A percentile compares a stretch with the other conserved stretches of the same genome.
These are phyloP conservation scores for Psilopogon haemacephalus DNA, from an alignment of 2,113 vertebrate species.

Conservation along the genomic window DNA sequence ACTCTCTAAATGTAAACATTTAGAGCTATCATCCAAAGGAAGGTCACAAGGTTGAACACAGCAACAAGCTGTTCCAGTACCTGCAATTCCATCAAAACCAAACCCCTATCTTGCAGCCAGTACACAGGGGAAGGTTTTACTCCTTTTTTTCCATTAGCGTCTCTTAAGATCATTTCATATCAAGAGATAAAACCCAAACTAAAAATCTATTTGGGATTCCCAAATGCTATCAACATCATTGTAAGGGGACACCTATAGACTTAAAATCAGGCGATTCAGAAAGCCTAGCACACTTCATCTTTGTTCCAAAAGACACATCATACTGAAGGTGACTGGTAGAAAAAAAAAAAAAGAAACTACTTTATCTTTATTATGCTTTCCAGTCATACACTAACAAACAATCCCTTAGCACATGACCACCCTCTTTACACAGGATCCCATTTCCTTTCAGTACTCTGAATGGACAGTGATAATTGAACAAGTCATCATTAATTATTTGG, in stretches of 20 bases:
- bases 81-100: not conserved
- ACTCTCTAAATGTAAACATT: conserved; percentile 53
- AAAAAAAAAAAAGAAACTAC: not conserved
- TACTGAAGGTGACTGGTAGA: not conserved
- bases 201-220: not conserved
- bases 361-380: not conserved
- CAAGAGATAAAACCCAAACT: not conserved
- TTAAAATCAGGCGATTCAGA: not conserved
- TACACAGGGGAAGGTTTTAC: not conserved
- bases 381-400: not conserved
- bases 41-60: not conserved
- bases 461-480: not conserved
- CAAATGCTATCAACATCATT: not conserved
- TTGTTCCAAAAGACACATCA: not conserved
- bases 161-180: not conserved
- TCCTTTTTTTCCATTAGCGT: not conserved
- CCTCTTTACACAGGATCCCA: not conserved
- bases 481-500: not conserved
- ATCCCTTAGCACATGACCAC: not conserved
- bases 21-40: not conserved
- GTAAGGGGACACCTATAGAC: not conserved
- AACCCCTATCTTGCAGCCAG: not conserved
- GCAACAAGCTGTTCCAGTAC: not conserved
- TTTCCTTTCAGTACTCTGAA: not conserved
- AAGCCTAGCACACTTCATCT: not conserved